Evolutionary conservation across 2,888 invertebrate genomes (phyloP), one percentile per base, ranked within the genome.

Genomic region (Ophioninae sp.): DNA sequence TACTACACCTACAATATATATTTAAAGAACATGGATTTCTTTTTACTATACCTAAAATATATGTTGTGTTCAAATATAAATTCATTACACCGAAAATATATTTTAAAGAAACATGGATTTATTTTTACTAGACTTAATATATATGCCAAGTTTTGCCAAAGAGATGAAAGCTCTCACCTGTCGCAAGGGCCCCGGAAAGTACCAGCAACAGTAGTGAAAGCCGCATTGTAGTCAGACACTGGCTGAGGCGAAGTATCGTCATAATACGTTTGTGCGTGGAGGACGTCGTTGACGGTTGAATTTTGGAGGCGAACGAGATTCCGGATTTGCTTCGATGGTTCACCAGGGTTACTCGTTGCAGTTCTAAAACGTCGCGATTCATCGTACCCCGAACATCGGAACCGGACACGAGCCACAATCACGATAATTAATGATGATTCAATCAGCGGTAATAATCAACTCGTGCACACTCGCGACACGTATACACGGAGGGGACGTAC

Each of bases 161-260:
- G 81, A 85, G 82, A 85, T 85, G 82, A 84, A 84, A 85, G 77
- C 79, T 57, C 89, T 91, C 86, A 92, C 92, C 91, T 91, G 91
- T 88, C 85, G 87, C 86, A 81, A 89, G 86, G 69, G 87, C 81
- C 81, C 88, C 85, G 87, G 85, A 88, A 82, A 91, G 87, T 74
- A 90, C 79, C 83, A 84, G 86, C 83, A 88, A 84, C 84, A 92
- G 91, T 89, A 91, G 90, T 88, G 86, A 86, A 79, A 90, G 89
- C 85, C 89, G 88, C 91, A 91, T 91, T 90, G 88, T 89, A 86
- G 89, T 88, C 89, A 87, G 90, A 88, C 91, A 86, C 85, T 85
- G 57, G 7, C 41, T 41, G 56, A 21, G 56, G n/a, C 56, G 69
- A 7, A 8, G n/a, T 17, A 50, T n/a, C 8, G 30, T 56, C 20